These are phyloP conservation scores for Pseudachorutes palmiensis DNA, from an alignment of 1,140 invertebrate genomes.

Conservation along the genomic window DNA sequence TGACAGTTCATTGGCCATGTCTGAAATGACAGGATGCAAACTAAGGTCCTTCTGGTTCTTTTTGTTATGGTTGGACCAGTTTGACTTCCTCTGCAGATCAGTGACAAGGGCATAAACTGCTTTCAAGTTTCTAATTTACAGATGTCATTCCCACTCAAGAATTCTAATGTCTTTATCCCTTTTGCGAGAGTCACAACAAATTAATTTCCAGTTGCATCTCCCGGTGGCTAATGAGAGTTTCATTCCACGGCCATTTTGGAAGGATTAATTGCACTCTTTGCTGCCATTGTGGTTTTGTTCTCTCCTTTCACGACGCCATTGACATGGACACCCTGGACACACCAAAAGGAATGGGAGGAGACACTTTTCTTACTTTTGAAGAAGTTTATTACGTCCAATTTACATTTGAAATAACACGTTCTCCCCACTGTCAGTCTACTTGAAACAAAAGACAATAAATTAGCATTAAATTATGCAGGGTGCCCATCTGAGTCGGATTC, in stretches of 20 bases:
- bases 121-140: slow-evolving; percentile 11
- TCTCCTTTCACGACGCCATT: no score
- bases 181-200: background rate
- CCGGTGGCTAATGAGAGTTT: background rate
- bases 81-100: background rate
- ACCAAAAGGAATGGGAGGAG: no score
- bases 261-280: background rate
- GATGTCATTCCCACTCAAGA: background rate
- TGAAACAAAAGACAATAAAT: slow-evolving; percentile 12
- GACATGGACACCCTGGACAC: no score
- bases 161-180: slow-evolving; percentile 1
- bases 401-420: no score
- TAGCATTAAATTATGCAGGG: slow-evolving; percentile 5
- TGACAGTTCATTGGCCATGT: no score
- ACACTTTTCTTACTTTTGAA: background rate
- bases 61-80: background rate
- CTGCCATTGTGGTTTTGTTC: no score
- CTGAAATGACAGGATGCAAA: no score
- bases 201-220: no score
- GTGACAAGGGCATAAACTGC: background rate
- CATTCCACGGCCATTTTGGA: background rate
- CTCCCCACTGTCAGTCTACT: background rate
- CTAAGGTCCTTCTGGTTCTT: background rate
- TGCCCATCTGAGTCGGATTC: background rate
- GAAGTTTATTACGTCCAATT: background rate